A percentile compares a stretch with the other conserved stretches of the same genome.
These are phyloP conservation scores for Andrena trimmerana DNA, from an alignment of 2,888 invertebrate genomes.

Conservation along the genomic window DNA sequence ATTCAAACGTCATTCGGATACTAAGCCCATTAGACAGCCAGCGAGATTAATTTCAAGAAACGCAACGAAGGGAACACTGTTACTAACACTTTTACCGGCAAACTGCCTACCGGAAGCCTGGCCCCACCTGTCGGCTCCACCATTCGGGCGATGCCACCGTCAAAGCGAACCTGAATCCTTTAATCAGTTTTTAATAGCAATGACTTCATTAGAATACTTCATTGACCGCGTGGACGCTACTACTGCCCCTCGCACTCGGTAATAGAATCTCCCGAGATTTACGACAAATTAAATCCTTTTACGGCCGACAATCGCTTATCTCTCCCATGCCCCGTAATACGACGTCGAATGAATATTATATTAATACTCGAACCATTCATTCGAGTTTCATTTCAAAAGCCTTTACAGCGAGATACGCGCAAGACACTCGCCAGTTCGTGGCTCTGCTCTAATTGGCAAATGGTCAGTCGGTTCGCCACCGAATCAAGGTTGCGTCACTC, in stretches of 20 bases:
- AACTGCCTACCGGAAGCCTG: not conserved
- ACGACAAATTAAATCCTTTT: slow-evolving; percentile 38
- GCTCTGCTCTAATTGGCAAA: not conserved
- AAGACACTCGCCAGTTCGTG: not conserved
- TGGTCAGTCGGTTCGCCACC: no score
- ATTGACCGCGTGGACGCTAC: not conserved
- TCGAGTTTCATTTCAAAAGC: not conserved
- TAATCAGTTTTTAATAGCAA: slow-evolving; percentile 7
- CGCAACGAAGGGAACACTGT: not conserved
- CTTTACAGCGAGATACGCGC: not conserved
- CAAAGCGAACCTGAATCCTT: not conserved
- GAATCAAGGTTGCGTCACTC: no score
- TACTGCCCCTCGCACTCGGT: not conserved
- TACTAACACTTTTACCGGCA: not conserved
- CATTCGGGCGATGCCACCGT: not conserved
- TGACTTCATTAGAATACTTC: not conserved
- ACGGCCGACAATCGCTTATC: slow-evolving; percentile 2
- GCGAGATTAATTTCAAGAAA: not conserved
- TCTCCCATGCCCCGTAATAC: not conserved
- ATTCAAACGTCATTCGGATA: not conserved
- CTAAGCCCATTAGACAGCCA: not conserved
- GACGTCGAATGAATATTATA: slow-evolving; percentile 10
- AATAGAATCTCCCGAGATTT: slow-evolving; percentile 2
- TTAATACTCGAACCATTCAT: not conserved
- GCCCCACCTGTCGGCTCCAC: not conserved